Base-by-base conservation (phyloP, 2,888 invertebrate species). In the Metallyticus violacea region DNA sequence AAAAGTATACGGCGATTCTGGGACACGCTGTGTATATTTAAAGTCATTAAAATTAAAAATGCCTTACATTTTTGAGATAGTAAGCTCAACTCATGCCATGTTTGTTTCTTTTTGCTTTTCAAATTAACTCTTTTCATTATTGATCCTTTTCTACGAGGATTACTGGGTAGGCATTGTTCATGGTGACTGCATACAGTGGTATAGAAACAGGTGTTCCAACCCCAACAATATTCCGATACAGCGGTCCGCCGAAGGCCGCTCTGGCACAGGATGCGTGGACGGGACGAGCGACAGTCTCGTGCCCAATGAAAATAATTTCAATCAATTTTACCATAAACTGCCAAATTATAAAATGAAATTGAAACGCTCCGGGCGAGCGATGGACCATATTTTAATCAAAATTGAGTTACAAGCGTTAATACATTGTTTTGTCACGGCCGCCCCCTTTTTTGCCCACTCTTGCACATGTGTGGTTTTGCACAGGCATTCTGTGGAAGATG, bases 311-410 rank as follows among this genome's bases (percentile, higher is more conserved):
- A 82, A 82, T 76, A 27, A 62, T 82, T 82, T 82, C 76, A 82
- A 82, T 82, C 82, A 82, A 76, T 82, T 82, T 82, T 82, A 25
- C 82, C 30, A 82, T 82, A 82, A 82, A 82, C 76, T 82, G 76
- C 82, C 82, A 82, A 82, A 82, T 82, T 82, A 82, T 82, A 82
- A 82, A 82, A 82, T 82, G 82, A 82, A 82, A 82, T 82, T 82
- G 82, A 76, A 82, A 25, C 26, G 76, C 82, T 76, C 15, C 9
- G 30, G 76, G 82, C 62, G 26, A 76, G 26, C 15, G 15, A 76
- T 82, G 76, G 62, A 82, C 82, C 76, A 82, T 76, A 82, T 82
- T 82, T 82, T 82, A 82, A 82, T 82, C 82, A 82, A 82, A 82
- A 82, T 76, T 76, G 76, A 82, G 76, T 82, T 82, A 76, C 76